phyloP scores from a whole-genome alignment of 2,797 vertebrate genomes.

The Octomys mimax region DNA sequence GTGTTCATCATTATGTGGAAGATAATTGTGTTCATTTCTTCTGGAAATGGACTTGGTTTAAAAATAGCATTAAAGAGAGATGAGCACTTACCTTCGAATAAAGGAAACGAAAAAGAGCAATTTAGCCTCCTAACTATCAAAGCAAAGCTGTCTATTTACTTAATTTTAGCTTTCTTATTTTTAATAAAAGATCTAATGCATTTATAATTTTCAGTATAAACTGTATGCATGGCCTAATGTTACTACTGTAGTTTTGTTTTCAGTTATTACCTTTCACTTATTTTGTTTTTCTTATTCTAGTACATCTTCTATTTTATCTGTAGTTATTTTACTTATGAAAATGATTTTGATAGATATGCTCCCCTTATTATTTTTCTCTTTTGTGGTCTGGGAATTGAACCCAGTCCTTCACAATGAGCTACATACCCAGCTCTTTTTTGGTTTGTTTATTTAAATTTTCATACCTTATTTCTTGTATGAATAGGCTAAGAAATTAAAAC shows the following conservation, averaged over 20 bases:
- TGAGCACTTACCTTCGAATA: background rate
- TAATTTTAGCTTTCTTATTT: background rate
- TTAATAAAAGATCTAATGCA: background rate
- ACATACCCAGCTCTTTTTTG: too few relatives aligned
- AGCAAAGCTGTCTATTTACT: background rate
- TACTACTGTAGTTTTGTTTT: background rate
- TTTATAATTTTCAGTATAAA: background rate
- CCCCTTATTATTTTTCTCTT: background rate
- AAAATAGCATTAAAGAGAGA: background rate
- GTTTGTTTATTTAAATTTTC: background rate
- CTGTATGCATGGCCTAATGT: background rate
- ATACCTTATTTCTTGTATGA: constrained; percentile 56
- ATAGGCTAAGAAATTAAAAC: constrained; percentile 58
- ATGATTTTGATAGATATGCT: background rate
- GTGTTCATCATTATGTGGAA: background rate
- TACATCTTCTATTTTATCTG: background rate
- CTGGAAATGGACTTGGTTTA: background rate
- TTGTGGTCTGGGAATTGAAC: background rate
- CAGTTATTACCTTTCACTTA: background rate
- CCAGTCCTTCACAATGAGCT: background rate
- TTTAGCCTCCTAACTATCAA: background rate
- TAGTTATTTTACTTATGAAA: background rate
- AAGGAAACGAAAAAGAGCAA: background rate
- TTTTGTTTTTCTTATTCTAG: background rate
- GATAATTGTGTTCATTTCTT: background rate